Evolutionary conservation across 2,888 invertebrate species (phyloP).

Genomic region (Chrysodeixis includens): DNA sequence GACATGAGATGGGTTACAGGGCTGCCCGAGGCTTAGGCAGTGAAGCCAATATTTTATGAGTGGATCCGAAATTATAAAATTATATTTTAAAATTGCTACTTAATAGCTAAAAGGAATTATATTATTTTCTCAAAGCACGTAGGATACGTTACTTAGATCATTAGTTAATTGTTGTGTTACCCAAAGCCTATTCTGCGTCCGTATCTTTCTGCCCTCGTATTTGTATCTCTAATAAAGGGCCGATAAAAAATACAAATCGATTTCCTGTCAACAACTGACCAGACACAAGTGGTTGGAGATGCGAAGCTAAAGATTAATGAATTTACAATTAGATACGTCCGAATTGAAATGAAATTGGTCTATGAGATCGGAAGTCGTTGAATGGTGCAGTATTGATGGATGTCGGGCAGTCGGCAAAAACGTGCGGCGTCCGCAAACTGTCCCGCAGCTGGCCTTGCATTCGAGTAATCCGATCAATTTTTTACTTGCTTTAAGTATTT

Average conservation of each 20-base stretch:
- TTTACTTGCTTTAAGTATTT: conserved; percentile 66
- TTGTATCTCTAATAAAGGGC: conserved; percentile 57
- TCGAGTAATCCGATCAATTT: conserved; percentile 86
- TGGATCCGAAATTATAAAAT: no score
- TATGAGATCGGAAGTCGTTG: conserved; percentile 85
- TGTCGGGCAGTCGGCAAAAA: conserved; percentile 80
- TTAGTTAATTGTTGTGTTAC: not conserved
- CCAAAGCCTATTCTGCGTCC: not conserved
- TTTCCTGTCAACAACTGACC: conserved; percentile 89
- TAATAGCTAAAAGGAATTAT: no score
- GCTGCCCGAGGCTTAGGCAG: not conserved
- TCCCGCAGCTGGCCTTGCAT: conserved; percentile 82
- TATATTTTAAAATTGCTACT: no score
- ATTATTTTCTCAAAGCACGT: no score
- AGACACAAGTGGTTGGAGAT: conserved; percentile 82
- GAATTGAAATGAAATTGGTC: conserved; percentile 85
- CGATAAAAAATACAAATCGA: conserved; percentile 75
- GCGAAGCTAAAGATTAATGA: conserved; percentile 85
- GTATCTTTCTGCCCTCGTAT: conserved; percentile 47
- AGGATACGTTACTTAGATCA: no score
- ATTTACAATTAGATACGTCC: conserved; percentile 86
- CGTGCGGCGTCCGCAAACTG: conserved; percentile 77
- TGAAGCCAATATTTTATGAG: not conserved
- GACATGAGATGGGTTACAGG: not conserved
- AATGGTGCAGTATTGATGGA: conserved; percentile 83